These are phyloP conservation scores for Heliconius hermathena DNA, from an alignment of 1,140 invertebrate species.

Conservation along the genomic window DNA sequence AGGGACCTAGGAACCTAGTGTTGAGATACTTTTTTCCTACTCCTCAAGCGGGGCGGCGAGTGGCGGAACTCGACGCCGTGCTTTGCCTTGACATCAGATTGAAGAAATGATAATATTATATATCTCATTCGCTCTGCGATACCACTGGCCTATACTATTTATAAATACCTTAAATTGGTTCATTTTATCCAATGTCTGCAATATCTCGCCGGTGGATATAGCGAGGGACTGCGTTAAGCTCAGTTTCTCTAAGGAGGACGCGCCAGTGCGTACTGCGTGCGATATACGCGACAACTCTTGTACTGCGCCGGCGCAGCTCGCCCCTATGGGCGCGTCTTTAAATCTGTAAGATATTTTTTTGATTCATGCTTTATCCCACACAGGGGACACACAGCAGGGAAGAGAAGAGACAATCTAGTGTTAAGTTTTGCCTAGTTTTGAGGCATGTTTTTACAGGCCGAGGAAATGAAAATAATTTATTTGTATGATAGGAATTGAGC, in stretches of 20 bases:
- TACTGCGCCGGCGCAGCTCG: slow-evolving; percentile 83
- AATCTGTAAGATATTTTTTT: slow-evolving; percentile 54
- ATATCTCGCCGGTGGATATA: slow-evolving; percentile 78
- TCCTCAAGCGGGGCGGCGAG: too few relatives aligned
- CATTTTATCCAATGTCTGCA: slow-evolving; percentile 70
- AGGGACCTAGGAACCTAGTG: too few relatives aligned
- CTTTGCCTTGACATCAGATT: too few relatives aligned
- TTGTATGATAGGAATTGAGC: not conserved
- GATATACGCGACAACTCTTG: slow-evolving; percentile 83
- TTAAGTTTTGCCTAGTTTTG: not conserved
- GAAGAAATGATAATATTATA: not conserved
- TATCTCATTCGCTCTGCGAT: too few relatives aligned
- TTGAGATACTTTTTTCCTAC: too few relatives aligned
- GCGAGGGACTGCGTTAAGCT: slow-evolving; percentile 82
- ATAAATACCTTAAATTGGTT: slow-evolving; percentile 52
- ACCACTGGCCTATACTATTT: not conserved
- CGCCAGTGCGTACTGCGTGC: slow-evolving; percentile 78
- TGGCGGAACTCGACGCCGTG: too few relatives aligned
- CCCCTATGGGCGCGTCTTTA: slow-evolving; percentile 84
- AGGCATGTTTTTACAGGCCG: too few relatives aligned
- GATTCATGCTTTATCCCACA: too few relatives aligned
- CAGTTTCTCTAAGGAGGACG: slow-evolving; percentile 68
- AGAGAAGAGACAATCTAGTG: not conserved
- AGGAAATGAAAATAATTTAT: not conserved
- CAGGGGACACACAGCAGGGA: too few relatives aligned